A percentile compares a stretch with the other conserved stretches of the same genome.
Conservation (phyloP, 2,113 vertebrate genomes). For the Kryptolebias marmoratus region DNA sequence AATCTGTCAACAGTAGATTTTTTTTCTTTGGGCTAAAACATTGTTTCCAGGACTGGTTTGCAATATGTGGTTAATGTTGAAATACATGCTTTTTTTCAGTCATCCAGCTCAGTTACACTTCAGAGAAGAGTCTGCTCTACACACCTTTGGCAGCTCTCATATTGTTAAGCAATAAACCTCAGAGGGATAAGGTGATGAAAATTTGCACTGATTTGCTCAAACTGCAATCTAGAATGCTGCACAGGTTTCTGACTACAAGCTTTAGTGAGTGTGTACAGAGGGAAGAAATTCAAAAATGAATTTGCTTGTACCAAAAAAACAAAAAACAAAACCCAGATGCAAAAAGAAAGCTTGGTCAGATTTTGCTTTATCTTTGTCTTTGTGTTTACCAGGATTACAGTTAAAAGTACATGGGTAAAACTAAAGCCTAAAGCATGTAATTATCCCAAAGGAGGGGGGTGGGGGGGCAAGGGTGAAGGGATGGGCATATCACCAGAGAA, state of each 20-base stretch:
- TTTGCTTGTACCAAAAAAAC: conserved; percentile 11
- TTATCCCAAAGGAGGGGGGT: conserved; percentile 50
- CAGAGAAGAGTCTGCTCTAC: conserved; percentile 28
- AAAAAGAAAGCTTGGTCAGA: conserved; percentile 37
- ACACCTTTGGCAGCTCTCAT: conserved; percentile 36
- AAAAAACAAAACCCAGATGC: conserved; percentile 9
- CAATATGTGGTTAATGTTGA: neutral
- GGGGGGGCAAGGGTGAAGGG: conserved; percentile 7
- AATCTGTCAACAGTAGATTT: conserved; percentile 25
- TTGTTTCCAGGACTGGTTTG: neutral
- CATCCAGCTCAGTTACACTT: conserved; percentile 14
- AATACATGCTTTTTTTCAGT: conserved; percentile 23
- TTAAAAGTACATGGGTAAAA: conserved; percentile 61
- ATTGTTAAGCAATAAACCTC: conserved; percentile 55
- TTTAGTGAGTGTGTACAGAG: conserved; percentile 59
- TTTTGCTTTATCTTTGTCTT: conserved; percentile 48
- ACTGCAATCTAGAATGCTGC: conserved; percentile 46
- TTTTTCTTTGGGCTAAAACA: conserved; percentile 18
- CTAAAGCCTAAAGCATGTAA: conserved; percentile 55
- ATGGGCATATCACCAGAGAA: conserved; percentile 10
- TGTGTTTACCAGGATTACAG: conserved; percentile 62
- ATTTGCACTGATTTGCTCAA: conserved; percentile 37
- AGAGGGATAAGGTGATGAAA: conserved; percentile 48
- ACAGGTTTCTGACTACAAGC: conserved; percentile 46
- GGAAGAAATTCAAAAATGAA: conserved; percentile 36